phyloP scores from a whole-genome alignment of 2,797 vertebrate species.

The Gymnoscopelus braueri region DNA sequence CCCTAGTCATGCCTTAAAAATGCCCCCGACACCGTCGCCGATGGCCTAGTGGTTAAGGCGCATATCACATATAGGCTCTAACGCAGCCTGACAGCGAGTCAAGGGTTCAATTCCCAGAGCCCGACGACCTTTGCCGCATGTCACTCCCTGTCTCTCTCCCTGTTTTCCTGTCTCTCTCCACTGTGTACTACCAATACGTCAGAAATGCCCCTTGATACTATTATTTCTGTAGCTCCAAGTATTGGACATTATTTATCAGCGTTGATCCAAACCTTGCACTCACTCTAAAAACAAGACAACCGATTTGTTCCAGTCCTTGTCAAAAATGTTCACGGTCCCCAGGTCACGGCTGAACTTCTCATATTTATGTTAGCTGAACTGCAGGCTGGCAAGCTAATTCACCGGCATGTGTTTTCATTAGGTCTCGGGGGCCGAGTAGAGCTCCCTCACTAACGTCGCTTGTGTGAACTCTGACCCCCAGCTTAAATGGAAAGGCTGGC shows the following conservation, averaged over 20 bases:
- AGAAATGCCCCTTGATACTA: no score
- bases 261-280: background rate
- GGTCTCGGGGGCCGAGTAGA: slow-evolving; percentile 53
- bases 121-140: no score
- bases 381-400: slow-evolving; percentile 63
- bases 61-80: no score
- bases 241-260: slow-evolving; percentile 18
- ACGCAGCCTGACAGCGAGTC: no score
- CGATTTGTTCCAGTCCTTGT: slow-evolving; percentile 49
- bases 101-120: no score
- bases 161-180: no score
- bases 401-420: slow-evolving; percentile 74
- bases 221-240: slow-evolving; percentile 12
- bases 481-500: slow-evolving; percentile 60
- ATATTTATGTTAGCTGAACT: slow-evolving; percentile 68
- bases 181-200: no score
- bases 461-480: slow-evolving; percentile 64
- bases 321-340: slow-evolving; percentile 34
- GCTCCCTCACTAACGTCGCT: slow-evolving; percentile 54
- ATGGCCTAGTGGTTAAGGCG: no score
- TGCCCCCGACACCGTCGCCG: no score
- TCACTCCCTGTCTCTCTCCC: no score
- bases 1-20: no score
- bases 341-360: slow-evolving; percentile 69
- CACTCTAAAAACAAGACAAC: slow-evolving; percentile 9